A percentile compares a stretch with the other conserved stretches of the same genome.
These are phyloP conservation scores for Cremastinae sp. DNA, from an alignment of 2,888 invertebrate genomes.

Conservation along the genomic window DNA sequence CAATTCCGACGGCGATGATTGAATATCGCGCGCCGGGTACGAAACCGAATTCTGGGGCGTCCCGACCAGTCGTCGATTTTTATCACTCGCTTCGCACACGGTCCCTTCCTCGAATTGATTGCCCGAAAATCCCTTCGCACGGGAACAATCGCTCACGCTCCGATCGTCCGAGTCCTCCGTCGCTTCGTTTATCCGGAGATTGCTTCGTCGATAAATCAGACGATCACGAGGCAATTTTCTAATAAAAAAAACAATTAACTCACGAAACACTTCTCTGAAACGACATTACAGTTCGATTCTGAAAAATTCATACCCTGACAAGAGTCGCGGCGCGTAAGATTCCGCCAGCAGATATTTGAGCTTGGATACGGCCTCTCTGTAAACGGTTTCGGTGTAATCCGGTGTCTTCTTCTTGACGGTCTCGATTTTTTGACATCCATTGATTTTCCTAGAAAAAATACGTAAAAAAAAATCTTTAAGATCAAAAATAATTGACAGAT, in stretches of 20 bases:
- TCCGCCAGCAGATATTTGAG: slow-evolving; percentile 89
- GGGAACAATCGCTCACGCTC: slow-evolving; percentile 79
- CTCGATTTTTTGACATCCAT: slow-evolving; percentile 80
- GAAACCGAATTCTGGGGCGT: slow-evolving; percentile 64
- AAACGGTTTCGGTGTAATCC: slow-evolving; percentile 92
- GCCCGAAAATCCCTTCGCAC: slow-evolving; percentile 63
- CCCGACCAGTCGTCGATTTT: slow-evolving; percentile 62
- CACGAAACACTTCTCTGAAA: background rate
- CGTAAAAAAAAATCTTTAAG: slow-evolving; percentile 9
- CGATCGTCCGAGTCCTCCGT: slow-evolving; percentile 84
- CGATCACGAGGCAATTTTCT: slow-evolving; percentile 63
- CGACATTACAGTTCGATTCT: too few species aligned
- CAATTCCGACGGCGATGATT: slow-evolving; percentile 83
- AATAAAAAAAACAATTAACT: slow-evolving; percentile 6
- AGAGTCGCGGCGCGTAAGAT: slow-evolving; percentile 85
- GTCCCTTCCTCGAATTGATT: slow-evolving; percentile 59
- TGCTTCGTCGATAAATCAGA: slow-evolving; percentile 64
- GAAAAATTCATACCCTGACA: slow-evolving; percentile 62
- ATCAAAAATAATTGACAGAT: background rate
- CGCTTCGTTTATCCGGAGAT: slow-evolving; percentile 74
- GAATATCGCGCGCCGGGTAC: slow-evolving; percentile 64
- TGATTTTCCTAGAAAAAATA: slow-evolving; percentile 73
- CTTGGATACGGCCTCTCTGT: slow-evolving; percentile 91
- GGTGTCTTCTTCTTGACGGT: slow-evolving; percentile 83
- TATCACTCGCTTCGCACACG: slow-evolving; percentile 48